Evolutionary conservation across 1,140 invertebrate genomes (phyloP), one percentile per base, ranked within the genome.

Genomic region (Prorops nasuta): DNA sequence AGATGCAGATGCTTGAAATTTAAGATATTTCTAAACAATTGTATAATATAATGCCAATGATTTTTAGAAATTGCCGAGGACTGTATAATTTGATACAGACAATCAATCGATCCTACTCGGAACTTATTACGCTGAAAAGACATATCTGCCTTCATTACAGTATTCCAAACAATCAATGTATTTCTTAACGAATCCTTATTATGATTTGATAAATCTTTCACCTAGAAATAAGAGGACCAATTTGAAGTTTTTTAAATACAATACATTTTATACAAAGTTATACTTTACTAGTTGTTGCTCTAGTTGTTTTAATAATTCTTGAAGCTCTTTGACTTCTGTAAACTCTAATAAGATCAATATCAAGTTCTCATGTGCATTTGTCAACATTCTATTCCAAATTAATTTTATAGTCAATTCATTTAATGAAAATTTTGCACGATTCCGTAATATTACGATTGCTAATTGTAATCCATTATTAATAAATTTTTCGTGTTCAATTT

Each of bases 331-430:
- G 20, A 42, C 16, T 47, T 37, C 41, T 6, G 50, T 50, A 20
- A 40, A 48, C 7, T 48, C 51, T n/a, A 67, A 44, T 16, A 69
- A 34, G 8, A 49, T 49, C 18, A 39, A 12, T 9, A 61, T 44
- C 18, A 64, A 51, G 45, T 67, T 49, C 22, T 39, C n/a, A 22
- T 3, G 35, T 10, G 63, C 44, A 46, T 56, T 36, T 9, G 45
- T 56, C 3, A 67, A 14, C 21, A 61, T 54, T 31, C 47, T 3
- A 15, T 6, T 19, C 67, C 67, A 67, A 24, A 66, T 54, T 3
- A 34, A 21, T 32, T 19, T 56, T 6, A 58, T 35, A n/a, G 32
- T 47, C n/a, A 24, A 12, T n/a, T 55, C 22, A 35, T 43, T 31
- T 6, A 66, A 38, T 31, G 42, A 15, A 18, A 66, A 58, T 12